Evolutionary conservation across 2,888 invertebrate species (phyloP).

Genomic region (Hedya salicella): DNA sequence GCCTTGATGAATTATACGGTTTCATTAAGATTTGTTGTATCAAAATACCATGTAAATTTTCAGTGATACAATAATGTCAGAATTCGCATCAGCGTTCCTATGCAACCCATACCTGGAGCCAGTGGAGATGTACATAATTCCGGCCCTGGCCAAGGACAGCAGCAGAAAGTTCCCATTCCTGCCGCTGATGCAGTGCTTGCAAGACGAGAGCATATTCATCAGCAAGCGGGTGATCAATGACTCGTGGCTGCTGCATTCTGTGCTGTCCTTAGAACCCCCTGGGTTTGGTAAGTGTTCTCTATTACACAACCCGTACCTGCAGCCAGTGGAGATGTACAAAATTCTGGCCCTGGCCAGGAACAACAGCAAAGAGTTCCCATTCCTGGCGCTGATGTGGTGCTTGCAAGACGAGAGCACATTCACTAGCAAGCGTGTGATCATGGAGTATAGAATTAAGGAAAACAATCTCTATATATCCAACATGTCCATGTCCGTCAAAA

Average conservation of each 20-base stretch:
- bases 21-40: no score
- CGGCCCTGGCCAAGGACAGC: conserved; percentile 84
- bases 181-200: conserved; percentile 74
- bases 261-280: conserved; percentile 87
- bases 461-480: no score
- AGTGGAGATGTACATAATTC: conserved; percentile 88
- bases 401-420: conserved; percentile 71
- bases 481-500: no score
- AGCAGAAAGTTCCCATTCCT: conserved; percentile 81
- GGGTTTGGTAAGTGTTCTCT: conserved; percentile 85
- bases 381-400: conserved; percentile 76
- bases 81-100: conserved; percentile 88
- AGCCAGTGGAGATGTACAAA: conserved; percentile 88
- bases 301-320: conserved; percentile 78
- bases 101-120: conserved; percentile 88
- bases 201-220: conserved; percentile 68
- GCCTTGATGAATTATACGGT: no score
- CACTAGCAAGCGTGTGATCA: conserved; percentile 74
- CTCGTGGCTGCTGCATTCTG: conserved; percentile 88
- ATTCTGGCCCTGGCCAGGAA: conserved; percentile 87
- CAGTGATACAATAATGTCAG: conserved; percentile 75
- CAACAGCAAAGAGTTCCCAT: conserved; percentile 77
- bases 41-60: no score
- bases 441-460: no score
- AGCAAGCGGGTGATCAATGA: conserved; percentile 81